phyloP scores from a whole-genome alignment of 2,888 invertebrate genomes.

The Drosophila subsilvestris region DNA sequence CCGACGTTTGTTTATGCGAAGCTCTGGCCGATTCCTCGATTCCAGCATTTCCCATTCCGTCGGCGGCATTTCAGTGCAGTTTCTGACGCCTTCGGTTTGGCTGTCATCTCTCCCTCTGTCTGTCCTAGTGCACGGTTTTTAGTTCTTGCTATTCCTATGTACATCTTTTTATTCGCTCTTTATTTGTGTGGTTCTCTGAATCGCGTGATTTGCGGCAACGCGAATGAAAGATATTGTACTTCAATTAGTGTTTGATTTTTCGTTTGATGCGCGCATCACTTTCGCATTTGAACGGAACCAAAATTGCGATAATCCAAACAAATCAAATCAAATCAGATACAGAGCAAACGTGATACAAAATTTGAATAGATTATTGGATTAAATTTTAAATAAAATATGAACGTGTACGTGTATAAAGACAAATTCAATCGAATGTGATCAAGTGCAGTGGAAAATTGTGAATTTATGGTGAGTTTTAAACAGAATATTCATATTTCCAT shows the following conservation, averaged over 20 bases:
- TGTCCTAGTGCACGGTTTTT: conserved; percentile 51
- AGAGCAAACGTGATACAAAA: conserved; percentile 26
- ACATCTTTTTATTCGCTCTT: conserved; percentile 7
- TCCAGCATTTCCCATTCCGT: conserved; percentile 16
- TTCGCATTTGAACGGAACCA: neutral
- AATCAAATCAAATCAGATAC: conserved; percentile 32
- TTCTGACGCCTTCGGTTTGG: conserved; percentile 69
- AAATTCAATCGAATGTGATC: neutral
- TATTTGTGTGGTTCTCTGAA: neutral
- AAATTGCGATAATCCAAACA: conserved; percentile 22
- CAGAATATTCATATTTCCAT: neutral
- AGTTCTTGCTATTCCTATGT: conserved; percentile 6
- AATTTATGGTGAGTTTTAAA: conserved; percentile 10
- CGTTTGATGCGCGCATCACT: conserved; percentile 1
- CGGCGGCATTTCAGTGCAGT: conserved; percentile 61
- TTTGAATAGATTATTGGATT: conserved; percentile 9
- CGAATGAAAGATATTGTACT: neutral
- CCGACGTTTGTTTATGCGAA: conserved; percentile 49
- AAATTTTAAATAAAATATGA: conserved; percentile 5
- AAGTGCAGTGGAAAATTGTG: neutral
- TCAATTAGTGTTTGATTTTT: conserved; percentile 6
- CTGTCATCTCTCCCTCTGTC: conserved; percentile 40
- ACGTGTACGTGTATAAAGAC: conserved; percentile 6
- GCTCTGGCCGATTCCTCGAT: conserved; percentile 42
- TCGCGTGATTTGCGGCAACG: neutral